phyloP scores from a whole-genome alignment of 2,113 vertebrate genomes.

The Lutjanus erythropterus region DNA sequence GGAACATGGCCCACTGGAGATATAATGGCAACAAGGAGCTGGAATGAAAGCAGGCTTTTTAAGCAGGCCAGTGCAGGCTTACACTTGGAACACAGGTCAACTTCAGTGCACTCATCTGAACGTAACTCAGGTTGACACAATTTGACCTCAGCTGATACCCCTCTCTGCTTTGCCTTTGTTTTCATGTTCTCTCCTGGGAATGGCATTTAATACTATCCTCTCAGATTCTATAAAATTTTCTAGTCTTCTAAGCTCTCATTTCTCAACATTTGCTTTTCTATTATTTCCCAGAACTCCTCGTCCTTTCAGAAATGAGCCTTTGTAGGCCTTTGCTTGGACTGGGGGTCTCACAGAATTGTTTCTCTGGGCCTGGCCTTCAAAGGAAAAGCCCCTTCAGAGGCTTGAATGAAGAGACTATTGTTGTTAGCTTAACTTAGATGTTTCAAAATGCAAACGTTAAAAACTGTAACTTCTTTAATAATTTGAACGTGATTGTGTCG shows the following conservation, averaged over 20 bases:
- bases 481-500: not conserved
- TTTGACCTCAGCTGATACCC: constrained; percentile 81
- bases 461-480: constrained; percentile 14
- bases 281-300: constrained; percentile 69
- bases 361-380: constrained; percentile 72
- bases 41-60: constrained; percentile 70
- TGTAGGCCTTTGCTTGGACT: constrained; percentile 64
- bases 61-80: constrained; percentile 62
- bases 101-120: constrained; percentile 80
- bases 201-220: constrained; percentile 71
- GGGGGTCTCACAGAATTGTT: constrained; percentile 71
- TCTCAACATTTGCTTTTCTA: constrained; percentile 83
- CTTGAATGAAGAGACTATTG: constrained; percentile 68
- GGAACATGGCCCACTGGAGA: constrained; percentile 81
- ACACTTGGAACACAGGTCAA: constrained; percentile 71
- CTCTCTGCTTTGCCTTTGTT: constrained; percentile 74
- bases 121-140: constrained; percentile 86
- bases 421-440: constrained; percentile 70
- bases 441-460: constrained; percentile 55
- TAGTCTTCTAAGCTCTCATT: constrained; percentile 77
- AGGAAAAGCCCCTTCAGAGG: constrained; percentile 69
- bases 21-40: constrained; percentile 74
- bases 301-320: constrained; percentile 71
- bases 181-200: constrained; percentile 64
- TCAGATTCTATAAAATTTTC: constrained; percentile 70